Evolutionary conservation across 2,797 vertebrate genomes (phyloP).

Genomic region (Hapalemur alaotrensis): DNA sequence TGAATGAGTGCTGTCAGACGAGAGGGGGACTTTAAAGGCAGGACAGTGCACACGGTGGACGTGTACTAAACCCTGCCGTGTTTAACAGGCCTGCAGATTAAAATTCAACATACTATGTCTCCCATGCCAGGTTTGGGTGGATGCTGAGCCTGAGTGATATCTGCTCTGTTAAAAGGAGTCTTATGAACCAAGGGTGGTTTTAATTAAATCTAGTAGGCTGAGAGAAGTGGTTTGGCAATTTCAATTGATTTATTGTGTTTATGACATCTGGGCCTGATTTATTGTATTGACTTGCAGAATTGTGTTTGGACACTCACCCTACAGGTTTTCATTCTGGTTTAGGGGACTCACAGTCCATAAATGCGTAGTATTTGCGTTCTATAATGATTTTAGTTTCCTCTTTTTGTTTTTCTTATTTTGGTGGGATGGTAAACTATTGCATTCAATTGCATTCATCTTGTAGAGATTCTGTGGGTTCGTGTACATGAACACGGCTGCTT

Average conservation of each 20-base stretch:
- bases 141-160: background rate
- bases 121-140: background rate
- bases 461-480: background rate
- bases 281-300: conserved; percentile 67
- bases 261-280: conserved; percentile 80
- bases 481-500: background rate
- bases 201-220: conserved; percentile 81
- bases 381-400: conserved; percentile 4
- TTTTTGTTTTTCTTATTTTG: conserved; percentile 27
- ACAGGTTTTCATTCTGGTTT: conserved; percentile 55
- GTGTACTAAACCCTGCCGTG: background rate
- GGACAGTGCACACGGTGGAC: background rate
- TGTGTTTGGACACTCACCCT: conserved; percentile 72
- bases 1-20: background rate
- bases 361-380: background rate
- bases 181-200: conserved; percentile 60
- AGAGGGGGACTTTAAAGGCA: background rate
- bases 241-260: conserved; percentile 80
- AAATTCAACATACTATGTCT: background rate
- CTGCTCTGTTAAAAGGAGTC: conserved; percentile 55
- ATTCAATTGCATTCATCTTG: background rate
- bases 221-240: conserved; percentile 75
- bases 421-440: background rate
- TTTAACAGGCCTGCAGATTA: conserved; percentile 9
- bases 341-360: background rate